Conservation (phyloP, 2,888 invertebrate genomes). For the Ophion slaviceki region DNA sequence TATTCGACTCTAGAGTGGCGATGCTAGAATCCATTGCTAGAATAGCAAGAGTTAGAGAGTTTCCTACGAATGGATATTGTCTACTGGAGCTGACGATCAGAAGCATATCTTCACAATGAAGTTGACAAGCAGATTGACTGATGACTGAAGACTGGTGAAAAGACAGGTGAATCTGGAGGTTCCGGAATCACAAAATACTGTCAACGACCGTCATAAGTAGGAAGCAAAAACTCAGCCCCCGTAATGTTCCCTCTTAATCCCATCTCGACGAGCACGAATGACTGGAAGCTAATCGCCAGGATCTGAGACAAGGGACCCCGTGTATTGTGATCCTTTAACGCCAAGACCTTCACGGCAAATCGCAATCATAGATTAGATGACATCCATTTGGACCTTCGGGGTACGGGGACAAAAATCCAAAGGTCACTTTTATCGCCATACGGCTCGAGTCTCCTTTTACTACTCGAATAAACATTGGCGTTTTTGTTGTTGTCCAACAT, state of each 20-base stretch:
- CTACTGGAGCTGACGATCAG: too few relatives aligned
- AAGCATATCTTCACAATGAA: too few relatives aligned
- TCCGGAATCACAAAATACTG: neutral
- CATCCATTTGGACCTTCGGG: slow-evolving; percentile 16
- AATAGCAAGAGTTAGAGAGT: neutral
- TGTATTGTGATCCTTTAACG: slow-evolving; percentile 37
- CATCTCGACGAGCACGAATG: slow-evolving; percentile 35
- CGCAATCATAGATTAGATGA: slow-evolving; percentile 22
- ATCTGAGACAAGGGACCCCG: slow-evolving; percentile 18
- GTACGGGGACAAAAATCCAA: slow-evolving; percentile 5
- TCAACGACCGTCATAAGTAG: neutral
- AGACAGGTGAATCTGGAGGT: too few relatives aligned
- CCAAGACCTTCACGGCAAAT: neutral
- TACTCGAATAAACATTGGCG: slow-evolving; percentile 12
- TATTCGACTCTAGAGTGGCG: neutral
- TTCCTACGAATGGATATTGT: too few relatives aligned
- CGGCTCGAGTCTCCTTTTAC: slow-evolving; percentile 1
- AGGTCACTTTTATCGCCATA: slow-evolving; percentile 30
- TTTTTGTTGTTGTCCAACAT: slow-evolving; percentile 3
- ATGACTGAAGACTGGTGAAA: too few relatives aligned
- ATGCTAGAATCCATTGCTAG: neutral
- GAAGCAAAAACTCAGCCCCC: neutral
- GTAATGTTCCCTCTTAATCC: slow-evolving; percentile 29
- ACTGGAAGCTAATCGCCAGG: slow-evolving; percentile 42
- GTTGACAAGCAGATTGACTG: too few relatives aligned